These are phyloP conservation scores for Anadara kagoshimensis DNA, from an alignment of 1,140 invertebrate species.

Conservation along the genomic window DNA sequence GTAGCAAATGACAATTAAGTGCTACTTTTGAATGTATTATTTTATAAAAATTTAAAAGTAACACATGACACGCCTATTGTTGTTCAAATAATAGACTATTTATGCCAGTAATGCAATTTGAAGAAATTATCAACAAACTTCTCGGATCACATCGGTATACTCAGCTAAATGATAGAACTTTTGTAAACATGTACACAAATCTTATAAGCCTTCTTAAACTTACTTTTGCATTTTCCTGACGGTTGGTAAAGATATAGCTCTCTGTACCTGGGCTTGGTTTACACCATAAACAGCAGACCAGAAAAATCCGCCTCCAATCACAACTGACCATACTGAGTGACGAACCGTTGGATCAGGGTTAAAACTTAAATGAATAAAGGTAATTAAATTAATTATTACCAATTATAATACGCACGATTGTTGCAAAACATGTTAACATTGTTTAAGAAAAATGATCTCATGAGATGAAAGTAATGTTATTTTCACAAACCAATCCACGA, in stretches of 20 bases:
- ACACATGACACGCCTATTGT: no score
- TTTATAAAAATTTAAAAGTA: no score
- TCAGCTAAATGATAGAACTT: no score
- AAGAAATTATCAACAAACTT: no score
- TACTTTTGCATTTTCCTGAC: conserved; percentile 80
- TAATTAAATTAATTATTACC: not conserved
- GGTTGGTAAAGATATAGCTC: conserved; percentile 87
- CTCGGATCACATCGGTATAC: no score
- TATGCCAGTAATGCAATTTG: no score
- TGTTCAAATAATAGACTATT: no score
- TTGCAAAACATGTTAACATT: not conserved
- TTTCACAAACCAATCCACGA: no score
- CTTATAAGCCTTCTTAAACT: no score
- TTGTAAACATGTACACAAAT: no score
- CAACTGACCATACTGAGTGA: conserved; percentile 92
- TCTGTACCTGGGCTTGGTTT: conserved; percentile 94
- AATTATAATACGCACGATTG: not conserved
- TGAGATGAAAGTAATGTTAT: not conserved
- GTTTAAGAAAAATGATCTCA: not conserved
- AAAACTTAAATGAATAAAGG: not conserved
- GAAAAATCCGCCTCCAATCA: conserved; percentile 90
- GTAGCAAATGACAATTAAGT: no score
- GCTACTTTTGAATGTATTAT: no score
- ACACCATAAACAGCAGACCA: conserved; percentile 91
- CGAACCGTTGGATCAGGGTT: conserved; percentile 66